Base-by-base conservation (phyloP, 2,888 invertebrate species). In the Cosmopolites sordidus region DNA sequence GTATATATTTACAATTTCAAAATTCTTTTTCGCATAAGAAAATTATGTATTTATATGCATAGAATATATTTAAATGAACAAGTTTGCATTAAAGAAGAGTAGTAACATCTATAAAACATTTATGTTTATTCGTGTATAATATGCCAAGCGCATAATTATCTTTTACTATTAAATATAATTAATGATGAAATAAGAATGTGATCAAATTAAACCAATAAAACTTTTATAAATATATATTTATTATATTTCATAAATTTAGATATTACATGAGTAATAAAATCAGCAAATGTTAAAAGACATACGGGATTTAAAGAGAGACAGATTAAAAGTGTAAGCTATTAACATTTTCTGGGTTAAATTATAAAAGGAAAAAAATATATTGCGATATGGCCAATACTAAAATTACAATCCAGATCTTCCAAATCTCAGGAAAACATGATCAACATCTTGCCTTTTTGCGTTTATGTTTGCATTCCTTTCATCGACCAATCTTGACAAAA, bases 401-500 rank as follows among this genome's bases (percentile, higher is more conserved):
- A 22, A 56, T 64, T 64, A 60, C 39, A 61, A 45, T 52, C 65
- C 64, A 53, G 62, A 60, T 71, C 87, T 83, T 50, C 92, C 92
- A 73, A 92, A 92, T 67, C 92, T 86, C 65, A 92, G 81, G 77
- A 92, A 92, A 50, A 92, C 90, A 75, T 92, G 92, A 66, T 92
- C 91, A 43, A 91, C 87, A 75, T 92, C 92, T 69, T 92, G 91
- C 58, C 92, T 81, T 74, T 92, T 68, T 17, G 62, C 58, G 47
- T 67, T 66, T 15, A 59, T 29, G 38, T 63, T 65, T 18, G 58
- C 59, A 48, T 61, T 62, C 40, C 64, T 58, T 47, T 64, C 63
- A 11, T 64, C 64, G 15, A 63, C 40, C 9, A 59, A 44, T 54
- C 62, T 56, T 16, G 51, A 63, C 50, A 57, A 38, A 62, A 59